Evolutionary conservation across 1,140 invertebrate genomes (phyloP), one percentile per base, ranked within the genome.

Genomic region (Oryzaephilus surinamensis): DNA sequence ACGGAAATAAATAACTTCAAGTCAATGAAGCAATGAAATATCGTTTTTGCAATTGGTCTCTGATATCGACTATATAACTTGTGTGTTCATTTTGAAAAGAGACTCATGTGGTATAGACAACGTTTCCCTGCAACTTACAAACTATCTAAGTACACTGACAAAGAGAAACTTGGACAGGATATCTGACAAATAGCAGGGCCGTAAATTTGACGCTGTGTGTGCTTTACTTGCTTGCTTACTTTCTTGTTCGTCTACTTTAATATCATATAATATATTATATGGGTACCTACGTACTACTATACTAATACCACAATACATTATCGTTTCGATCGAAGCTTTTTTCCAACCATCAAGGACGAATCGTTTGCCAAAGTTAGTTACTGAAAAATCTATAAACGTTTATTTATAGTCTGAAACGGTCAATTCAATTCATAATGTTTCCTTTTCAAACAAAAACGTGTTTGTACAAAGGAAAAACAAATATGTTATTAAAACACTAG

Each of bases 21-120:
- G n/a, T n/a, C n/a, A n/a, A n/a, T n/a, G n/a, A n/a, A n/a, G n/a
- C n/a, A n/a, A n/a, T n/a, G n/a, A n/a, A n/a, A n/a, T n/a, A n/a
- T n/a, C n/a, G n/a, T n/a, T n/a, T n/a, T n/a, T n/a, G n/a, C n/a
- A 19, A 16, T 11, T 20, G 11, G 13, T 6, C 16, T 33, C 32
- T 33, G 32, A n/a, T 33, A 11, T 19, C 13, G 32, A 20, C 32
- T n/a, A 16, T 18, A n/a, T 7, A 33, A 33, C 8, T 33, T 33
- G 14, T 12, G n/a, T 33, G 32, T 6, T 16, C 4, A 16, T 6
- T 6, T 13, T 13, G n/a, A n/a, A n/a, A n/a, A n/a, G n/a, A n/a
- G n/a, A 20, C 14, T 40, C 38, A 14, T 40, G 28, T 32, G 31
- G 21, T 32, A 16, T 16, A 13, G 38, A 40, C 31, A 40, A 23